Evolutionary conservation across 2,888 invertebrate genomes (phyloP), one percentile per base, ranked within the genome.

Genomic region (Lutraria lutraria): DNA sequence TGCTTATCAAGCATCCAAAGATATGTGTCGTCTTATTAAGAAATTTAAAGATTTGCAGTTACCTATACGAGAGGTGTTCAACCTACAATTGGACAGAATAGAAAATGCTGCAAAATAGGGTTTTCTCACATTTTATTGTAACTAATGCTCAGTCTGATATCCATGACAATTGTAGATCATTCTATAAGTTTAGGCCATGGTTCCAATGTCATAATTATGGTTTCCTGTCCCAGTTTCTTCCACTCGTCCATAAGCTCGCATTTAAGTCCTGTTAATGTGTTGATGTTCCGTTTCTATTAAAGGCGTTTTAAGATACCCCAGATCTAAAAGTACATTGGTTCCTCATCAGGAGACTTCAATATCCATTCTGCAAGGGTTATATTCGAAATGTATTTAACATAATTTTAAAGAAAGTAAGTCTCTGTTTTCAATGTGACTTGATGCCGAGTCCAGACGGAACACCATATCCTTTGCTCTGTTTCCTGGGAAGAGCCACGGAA

Each of bases 251-350:
- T 56, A 56, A 56, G 1, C 19, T 1, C 56, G 19, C 56, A 8
- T 19, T 56, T 56, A 19, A 56, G 52, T 43, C 43, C 43, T 43
- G 43, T 43, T 43, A 43, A 43, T 43, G 43, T 68, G 63, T 52
- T 31, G 13, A 84, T 52, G 31, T 72, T 84, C 12, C 72, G 84
- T 25, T 52, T 84, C 52, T 84, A 72, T 76, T 72, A 53, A 10
- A 25, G 19, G 0, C 52, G 52, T 52, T 80, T 80, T 21, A 80
- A 31, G 43, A 88, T 79, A 25, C 81, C 85, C 81, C 84, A 85
- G 34, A 88, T 88, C 3, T 68, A 81, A 88, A 81, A 88, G 54
- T 88, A 79, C 82, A 88, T 86, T n/a, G 83, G 86, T 29, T 63
- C 86, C 21, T 86, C 83, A 54, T 86, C 80, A 15, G 79, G 83